Evolutionary conservation across 2,113 vertebrate species (phyloP).

Genomic region (Galbula dea): DNA sequence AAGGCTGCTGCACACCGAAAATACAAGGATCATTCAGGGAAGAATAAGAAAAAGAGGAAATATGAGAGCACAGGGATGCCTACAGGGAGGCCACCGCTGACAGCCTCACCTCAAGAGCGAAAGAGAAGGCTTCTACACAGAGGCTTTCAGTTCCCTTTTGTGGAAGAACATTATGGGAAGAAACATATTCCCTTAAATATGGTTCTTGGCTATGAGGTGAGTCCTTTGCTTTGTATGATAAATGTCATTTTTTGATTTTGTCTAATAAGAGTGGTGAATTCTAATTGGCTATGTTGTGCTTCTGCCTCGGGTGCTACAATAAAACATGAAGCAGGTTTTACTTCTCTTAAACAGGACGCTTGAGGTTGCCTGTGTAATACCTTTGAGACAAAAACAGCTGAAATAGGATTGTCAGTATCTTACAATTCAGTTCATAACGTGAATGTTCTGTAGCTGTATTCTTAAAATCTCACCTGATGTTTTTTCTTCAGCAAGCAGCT

Average conservation of each 20-base stretch:
- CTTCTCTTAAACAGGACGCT: not conserved
- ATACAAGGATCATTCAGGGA: rapidly evolving
- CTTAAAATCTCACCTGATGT: not conserved
- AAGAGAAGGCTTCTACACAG: conserved; percentile 27
- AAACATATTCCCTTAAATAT: conserved; percentile 70
- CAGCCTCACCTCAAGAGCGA: not conserved
- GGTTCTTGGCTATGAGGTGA: conserved; percentile 75
- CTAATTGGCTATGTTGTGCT: not conserved
- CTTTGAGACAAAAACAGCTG: not conserved
- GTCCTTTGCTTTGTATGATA: not conserved
- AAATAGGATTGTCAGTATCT: rapidly evolving
- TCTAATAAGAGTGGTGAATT: not conserved
- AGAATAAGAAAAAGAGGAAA: not conserved
- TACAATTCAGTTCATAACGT: not conserved
- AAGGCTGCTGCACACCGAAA: not conserved
- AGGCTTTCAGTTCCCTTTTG: conserved; percentile 62
- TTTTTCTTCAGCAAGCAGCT: conserved; percentile 66
- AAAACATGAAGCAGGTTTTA: not conserved
- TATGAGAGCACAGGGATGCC: not conserved
- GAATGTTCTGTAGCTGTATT: not conserved
- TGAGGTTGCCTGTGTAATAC: not conserved
- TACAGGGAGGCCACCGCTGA: not conserved
- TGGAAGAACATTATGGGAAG: conserved; percentile 56
- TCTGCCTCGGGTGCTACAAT: not conserved
- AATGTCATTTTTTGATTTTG: not conserved